These are phyloP conservation scores for Blastomussa wellsi DNA, from an alignment of 92 coral and sea anemone genomes.

Conservation along the genomic window DNA sequence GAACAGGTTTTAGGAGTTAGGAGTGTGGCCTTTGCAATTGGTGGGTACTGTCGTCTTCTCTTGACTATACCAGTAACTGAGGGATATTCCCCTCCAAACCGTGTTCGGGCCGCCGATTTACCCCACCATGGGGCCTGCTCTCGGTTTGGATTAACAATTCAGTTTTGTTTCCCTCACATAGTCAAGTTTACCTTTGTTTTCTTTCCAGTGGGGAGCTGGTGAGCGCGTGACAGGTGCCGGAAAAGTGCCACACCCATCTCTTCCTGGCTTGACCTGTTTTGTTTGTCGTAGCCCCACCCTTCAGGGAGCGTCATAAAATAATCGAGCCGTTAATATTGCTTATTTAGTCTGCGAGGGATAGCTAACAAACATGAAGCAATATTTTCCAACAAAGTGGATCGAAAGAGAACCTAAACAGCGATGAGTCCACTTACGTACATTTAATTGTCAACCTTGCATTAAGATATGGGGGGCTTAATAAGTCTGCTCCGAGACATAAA, in stretches of 20 bases:
- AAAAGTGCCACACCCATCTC: background rate
- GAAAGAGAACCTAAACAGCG: background rate
- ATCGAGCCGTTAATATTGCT: background rate
- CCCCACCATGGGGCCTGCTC: background rate
- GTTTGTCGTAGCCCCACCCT: background rate
- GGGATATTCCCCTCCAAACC: no score
- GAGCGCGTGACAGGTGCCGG: background rate
- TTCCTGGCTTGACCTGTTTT: background rate
- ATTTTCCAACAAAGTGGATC: background rate
- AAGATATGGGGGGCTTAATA: conserved; percentile 60
- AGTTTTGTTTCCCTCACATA: background rate
- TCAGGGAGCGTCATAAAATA: background rate
- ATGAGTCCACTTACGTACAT: background rate
- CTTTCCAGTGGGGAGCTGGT: background rate
- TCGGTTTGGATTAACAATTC: background rate
- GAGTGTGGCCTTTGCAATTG: no score
- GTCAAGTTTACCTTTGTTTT: background rate
- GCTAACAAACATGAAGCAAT: background rate
- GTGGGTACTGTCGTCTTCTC: no score
- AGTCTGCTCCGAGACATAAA: conserved; percentile 63
- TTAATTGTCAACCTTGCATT: background rate
- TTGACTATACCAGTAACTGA: no score
- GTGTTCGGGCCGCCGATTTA: no score
- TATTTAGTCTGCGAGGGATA: background rate
- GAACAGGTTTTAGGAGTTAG: no score